Evolutionary conservation across 2,797 vertebrate genomes (phyloP), one percentile per base, ranked within the genome.

Genomic region (Typhlichthys eigenmanni): DNA sequence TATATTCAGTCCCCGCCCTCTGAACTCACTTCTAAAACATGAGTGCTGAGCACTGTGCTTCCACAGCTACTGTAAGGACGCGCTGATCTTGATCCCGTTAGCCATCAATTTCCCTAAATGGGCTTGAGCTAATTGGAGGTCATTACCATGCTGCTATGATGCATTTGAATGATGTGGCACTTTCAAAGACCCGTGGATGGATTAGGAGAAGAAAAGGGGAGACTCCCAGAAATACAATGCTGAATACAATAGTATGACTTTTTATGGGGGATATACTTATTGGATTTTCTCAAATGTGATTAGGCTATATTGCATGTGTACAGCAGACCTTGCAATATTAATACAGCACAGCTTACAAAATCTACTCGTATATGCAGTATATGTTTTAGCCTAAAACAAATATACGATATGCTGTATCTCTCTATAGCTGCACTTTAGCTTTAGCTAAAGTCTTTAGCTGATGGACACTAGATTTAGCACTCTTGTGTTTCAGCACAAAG

Each of bases 71-170:
- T 4, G 38, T 74, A 72, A 84, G 82, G 80, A 81, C 68, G 65
- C 62, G 34, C 64, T 84, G 87, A 79, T 85, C 79, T 87, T 81
- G 76, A 81, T 75, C 75, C 68, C 72, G 71, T 79, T 78, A 65
- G 67, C 85, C 71, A 83, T 87, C 87, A 81, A 85, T 85, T 80
- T 86, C 82, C 68, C 74, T 74, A 83, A 92, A 91, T 85, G 79
- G 82, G 84, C 77, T 84, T 54, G 8, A 76, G 86, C 80, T 92
- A 91, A 92, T 91, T 91, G 83, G 72, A 84, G 84, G 86, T 87
- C 75, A 89, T 91, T 91, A 89, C 88, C 80, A 5, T 80, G 75
- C 86, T 81, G 68, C 78, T 83, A 81, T 87, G 75, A 89, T 87
- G 80, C 74, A 89, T 90, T 88, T 79, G 85, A 81, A 78, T 68